Conservation (phyloP, 2,113 vertebrate genomes). For the Galeopterus variegatus region DNA sequence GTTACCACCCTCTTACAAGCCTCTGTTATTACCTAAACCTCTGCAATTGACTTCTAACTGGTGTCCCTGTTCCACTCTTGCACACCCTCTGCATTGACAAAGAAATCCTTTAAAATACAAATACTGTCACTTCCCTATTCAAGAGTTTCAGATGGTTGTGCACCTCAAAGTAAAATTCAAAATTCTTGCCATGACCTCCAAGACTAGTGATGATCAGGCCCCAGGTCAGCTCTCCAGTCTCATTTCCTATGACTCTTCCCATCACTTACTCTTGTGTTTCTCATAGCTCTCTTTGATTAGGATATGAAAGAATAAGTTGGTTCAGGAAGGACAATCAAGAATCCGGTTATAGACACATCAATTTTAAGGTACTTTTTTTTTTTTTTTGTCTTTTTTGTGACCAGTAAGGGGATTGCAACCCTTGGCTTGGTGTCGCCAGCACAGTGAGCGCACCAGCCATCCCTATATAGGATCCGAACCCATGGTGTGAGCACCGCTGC, state of each 20-base stretch:
- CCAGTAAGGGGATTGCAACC: too few species aligned
- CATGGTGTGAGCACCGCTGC: too few species aligned
- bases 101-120: background rate
- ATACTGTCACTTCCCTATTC: background rate
- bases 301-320: background rate
- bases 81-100: background rate
- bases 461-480: too few species aligned
- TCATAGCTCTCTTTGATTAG: background rate
- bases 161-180: background rate
- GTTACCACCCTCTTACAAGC: background rate
- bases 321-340: background rate
- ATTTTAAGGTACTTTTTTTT: conserved; percentile 32
- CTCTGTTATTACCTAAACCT: background rate
- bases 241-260: background rate
- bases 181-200: background rate
- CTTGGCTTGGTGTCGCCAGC: too few species aligned
- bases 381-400: too few species aligned
- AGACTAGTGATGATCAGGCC: background rate
- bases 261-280: background rate
- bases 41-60: background rate
- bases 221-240: background rate
- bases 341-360: background rate
- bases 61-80: background rate
- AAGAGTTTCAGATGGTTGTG: background rate
- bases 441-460: too few species aligned